Base-by-base conservation (phyloP, 2,888 invertebrate genomes). In the Seira musarum region DNA sequence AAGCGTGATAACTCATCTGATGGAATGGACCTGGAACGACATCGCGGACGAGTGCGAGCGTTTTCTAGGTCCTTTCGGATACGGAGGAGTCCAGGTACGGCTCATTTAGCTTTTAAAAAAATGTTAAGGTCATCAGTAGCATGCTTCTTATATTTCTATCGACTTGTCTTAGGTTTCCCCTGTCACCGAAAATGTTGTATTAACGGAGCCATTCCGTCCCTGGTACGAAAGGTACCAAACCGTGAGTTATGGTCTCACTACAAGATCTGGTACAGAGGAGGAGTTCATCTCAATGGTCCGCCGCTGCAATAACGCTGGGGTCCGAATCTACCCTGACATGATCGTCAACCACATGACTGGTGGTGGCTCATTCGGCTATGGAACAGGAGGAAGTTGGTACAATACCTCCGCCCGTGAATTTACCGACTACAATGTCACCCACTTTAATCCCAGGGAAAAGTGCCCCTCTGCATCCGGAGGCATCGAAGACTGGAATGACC, bases 161-260 rank as follows among this genome's bases (percentile, higher is more conserved):
- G 46, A 25, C 6, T 66, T 35, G 40, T 66, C 25, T 46, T 61
- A 81, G 77, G 66, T 75, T 5, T 82, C 95, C 0, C 95, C 95
- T 6, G 92, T 93, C 0, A 93, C 91, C 85, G 95, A 95, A 88
- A 94, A 95, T 87, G 88, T 93, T 46, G 89, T 92, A 0, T 89
- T 93, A n/a, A 64, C 24, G 15, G 57, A 72, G n/a, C 66, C 77
- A 3, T 35, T 74, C 75, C 91, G 94, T 0, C 94, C 96, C 0
- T 96, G 96, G 96, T 96, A 93, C 93, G 96, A 96, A 88, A 88
- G 96, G 17, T 96, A 96, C 88, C 71, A 96, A 88, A 95, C 95
- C 0, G 92, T 96, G 49, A 95, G 95, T 24, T 97, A 96, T 89
- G 90, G 91, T 17, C 89, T 96, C 61, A 87, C 88, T 0, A 95